Conservation (phyloP, 2,113 vertebrate genomes). For the Miniopterus natalensis region DNA sequence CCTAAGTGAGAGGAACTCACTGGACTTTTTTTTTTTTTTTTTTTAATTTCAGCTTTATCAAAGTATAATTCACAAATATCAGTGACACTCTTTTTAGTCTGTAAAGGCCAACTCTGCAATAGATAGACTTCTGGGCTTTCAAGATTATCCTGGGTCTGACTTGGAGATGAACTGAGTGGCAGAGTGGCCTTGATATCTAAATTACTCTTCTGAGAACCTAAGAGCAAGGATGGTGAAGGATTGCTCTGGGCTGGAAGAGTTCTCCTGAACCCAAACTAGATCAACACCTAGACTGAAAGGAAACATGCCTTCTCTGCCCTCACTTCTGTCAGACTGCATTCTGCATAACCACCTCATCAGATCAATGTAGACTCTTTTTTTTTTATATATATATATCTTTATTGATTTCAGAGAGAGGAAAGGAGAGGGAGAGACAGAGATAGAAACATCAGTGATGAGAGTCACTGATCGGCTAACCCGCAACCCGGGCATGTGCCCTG, state of each 20-base stretch:
- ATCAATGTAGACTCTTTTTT: not conserved
- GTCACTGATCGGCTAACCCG: no score
- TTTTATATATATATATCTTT: no score
- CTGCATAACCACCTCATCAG: not conserved
- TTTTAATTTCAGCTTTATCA: not conserved
- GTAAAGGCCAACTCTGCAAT: not conserved
- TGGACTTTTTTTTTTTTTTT: not conserved
- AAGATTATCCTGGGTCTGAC: not conserved
- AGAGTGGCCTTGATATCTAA: not conserved
- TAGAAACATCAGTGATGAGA: no score
- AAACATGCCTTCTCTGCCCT: not conserved
- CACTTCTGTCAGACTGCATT: not conserved
- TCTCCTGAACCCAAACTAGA: not conserved
- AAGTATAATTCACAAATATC: not conserved
- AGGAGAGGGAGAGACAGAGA: no score
- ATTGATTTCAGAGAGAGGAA: no score
- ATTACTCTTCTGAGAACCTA: not conserved
- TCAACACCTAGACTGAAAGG: not conserved
- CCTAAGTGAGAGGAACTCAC: not conserved
- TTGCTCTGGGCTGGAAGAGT: not conserved
- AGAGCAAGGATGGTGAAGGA: not conserved
- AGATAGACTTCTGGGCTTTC: not conserved
- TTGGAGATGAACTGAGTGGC: not conserved
- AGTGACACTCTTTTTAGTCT: not conserved
- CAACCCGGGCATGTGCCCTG: no score